Evolutionary conservation across 2,113 vertebrate species (phyloP).

Genomic region (Pagrus major): DNA sequence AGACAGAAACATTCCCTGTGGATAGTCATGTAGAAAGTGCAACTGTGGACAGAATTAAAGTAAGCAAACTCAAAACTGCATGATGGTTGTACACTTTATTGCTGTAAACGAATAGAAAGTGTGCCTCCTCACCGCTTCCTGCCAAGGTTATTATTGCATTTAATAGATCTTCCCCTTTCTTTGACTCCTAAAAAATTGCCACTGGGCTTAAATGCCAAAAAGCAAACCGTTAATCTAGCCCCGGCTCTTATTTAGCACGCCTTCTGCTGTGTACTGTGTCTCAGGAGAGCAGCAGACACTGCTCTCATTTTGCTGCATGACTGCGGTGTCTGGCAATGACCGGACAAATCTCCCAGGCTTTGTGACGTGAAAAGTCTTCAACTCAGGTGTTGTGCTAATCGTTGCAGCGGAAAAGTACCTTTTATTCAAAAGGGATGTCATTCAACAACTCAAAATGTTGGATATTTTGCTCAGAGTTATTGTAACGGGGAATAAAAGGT

Average conservation of each 20-base stretch:
- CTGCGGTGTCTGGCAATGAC: slow-evolving; percentile 63
- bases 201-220: slow-evolving; percentile 47
- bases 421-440: slow-evolving; percentile 25
- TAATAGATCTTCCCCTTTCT: slow-evolving; percentile 41
- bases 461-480: not conserved
- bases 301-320: slow-evolving; percentile 75
- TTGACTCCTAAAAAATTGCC: slow-evolving; percentile 56
- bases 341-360: slow-evolving; percentile 43
- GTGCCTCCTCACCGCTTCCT: slow-evolving; percentile 8
- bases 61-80: slow-evolving; percentile 1
- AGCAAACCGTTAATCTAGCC: slow-evolving; percentile 43
- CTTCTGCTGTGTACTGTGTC: slow-evolving; percentile 52
- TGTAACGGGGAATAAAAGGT: slow-evolving; percentile 11
- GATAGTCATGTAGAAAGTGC: slow-evolving; percentile 37
- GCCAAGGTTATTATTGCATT: slow-evolving; percentile 64
- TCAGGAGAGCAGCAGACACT: slow-evolving; percentile 56
- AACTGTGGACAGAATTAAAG: slow-evolving; percentile 24
- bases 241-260: slow-evolving; percentile 45
- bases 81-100: slow-evolving; percentile 11
- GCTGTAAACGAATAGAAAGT: slow-evolving; percentile 5
- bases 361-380: slow-evolving; percentile 11
- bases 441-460: not conserved
- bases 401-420: not conserved
- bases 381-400: slow-evolving; percentile 37
- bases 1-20: slow-evolving; percentile 1